Evolutionary conservation across 2,113 vertebrate species (phyloP), one percentile per base, ranked within the genome.

Genomic region (Jaculus jaculus): DNA sequence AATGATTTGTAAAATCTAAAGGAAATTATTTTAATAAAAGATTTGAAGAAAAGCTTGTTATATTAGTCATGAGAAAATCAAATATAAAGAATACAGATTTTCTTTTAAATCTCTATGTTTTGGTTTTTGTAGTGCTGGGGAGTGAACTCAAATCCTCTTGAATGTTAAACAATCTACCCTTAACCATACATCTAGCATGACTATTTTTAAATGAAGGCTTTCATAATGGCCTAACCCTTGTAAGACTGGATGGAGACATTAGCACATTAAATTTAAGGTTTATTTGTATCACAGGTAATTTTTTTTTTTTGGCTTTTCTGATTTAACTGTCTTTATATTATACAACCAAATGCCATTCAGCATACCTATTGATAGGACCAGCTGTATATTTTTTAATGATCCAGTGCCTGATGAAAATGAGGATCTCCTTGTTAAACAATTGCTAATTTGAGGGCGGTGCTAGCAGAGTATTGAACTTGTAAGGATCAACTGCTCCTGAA

Each of bases 1-100:
- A 63, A 54, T 85, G 21, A 54, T 93, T 58, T 26, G 24, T 73
- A 68, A 88, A 94, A 30, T 77, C 17, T 39, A 72, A 94, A 72
- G 16, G 15, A 42, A 61, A 37, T 37, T 84, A 12, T 42, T 89
- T 54, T 84, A 88, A 20, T 1, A 74, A 39, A 84, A 75, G 51
- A 26, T 37, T 72, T 4, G 13, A 54, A 16, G 54, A 54, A 54
- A 54, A 54, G 54, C 54, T 54, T 54, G 54, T 54, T 54, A 54
- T 63, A 37, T 92, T 92, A 32, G 2, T 5, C 42, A 37, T 66
- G 37, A 37, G 24, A 77, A 66, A 69, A 32, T 65, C 37, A 61
- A 11, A 39, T 54, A 69, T 68, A 65, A 77, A 74, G n/a, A n/a
- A 84, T n/a, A 32, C 28, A 26, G 65, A 66, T 24, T 28, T 7